Conservation (phyloP, 2,113 vertebrate genomes). For the Cathartes aura region DNA sequence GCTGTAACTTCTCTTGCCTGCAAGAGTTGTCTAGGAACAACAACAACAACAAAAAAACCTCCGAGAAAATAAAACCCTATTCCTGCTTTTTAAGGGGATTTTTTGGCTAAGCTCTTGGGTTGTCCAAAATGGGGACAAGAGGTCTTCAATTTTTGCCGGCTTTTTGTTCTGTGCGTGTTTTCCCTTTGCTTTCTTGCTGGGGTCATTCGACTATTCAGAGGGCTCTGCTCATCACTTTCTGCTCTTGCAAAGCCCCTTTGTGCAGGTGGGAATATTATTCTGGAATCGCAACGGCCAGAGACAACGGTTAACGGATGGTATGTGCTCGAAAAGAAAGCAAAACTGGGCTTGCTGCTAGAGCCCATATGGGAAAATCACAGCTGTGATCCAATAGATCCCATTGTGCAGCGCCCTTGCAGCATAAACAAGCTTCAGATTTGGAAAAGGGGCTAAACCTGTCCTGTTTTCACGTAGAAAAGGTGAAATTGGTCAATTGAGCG, state of each 20-base stretch:
- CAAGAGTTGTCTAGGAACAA: not conserved
- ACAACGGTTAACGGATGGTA: not conserved
- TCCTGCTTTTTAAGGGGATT: not conserved
- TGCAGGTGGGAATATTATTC: not conserved
- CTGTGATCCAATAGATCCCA: not conserved
- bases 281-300: not conserved
- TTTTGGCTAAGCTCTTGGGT: not conserved
- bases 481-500: rapidly evolving
- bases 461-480: not conserved
- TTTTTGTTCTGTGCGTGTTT: not conserved
- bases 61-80: not conserved
- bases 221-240: not conserved
- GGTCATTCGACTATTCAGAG: not conserved
- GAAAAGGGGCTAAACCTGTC: not conserved
- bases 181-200: not conserved
- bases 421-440: not conserved
- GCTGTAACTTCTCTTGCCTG: not conserved
- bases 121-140: not conserved
- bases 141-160: not conserved
- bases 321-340: not conserved
- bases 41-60: not conserved
- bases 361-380: rapidly evolving
- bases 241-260: not conserved
- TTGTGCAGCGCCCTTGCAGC: not conserved
- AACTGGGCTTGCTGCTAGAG: not conserved